These are phyloP conservation scores for Halcyon smyrnensis DNA, from an alignment of 2,797 vertebrate genomes.

Conservation along the genomic window DNA sequence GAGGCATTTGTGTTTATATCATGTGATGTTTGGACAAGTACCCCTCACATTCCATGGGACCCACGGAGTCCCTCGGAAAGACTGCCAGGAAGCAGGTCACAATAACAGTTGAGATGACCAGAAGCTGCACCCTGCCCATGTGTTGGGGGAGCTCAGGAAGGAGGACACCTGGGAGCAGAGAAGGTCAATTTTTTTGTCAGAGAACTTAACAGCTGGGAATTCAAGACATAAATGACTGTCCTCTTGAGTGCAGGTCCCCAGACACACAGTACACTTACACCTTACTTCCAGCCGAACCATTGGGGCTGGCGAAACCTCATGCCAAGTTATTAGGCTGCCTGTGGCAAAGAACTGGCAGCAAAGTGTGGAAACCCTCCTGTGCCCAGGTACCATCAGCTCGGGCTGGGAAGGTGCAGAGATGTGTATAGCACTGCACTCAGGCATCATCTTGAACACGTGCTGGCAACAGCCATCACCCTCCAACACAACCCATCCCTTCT, in stretches of 20 bases:
- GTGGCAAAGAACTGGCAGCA: background rate
- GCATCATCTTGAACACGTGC: background rate
- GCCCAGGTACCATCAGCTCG: background rate
- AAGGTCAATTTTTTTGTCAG: background rate
- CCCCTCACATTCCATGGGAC: fast-evolving
- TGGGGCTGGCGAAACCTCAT: background rate
- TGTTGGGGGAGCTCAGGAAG: background rate
- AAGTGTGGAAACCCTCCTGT: background rate
- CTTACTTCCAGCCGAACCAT: background rate
- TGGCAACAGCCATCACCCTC: background rate
- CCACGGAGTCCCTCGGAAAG: background rate
- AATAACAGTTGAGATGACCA: background rate
- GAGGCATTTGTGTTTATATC: background rate
- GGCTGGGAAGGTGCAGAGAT: background rate
- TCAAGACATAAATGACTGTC: background rate
- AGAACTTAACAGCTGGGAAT: background rate
- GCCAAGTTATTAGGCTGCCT: fast-evolving
- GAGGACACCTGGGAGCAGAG: background rate
- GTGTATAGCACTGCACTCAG: fast-evolving
- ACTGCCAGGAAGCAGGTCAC: background rate
- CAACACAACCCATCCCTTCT: background rate
- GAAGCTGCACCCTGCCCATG: background rate
- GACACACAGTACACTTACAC: fast-evolving
- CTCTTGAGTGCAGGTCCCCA: background rate
- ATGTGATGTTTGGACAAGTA: background rate